Evolutionary conservation across 2,113 vertebrate genomes (phyloP).

Genomic region (Rhinichthys klamathensis): DNA sequence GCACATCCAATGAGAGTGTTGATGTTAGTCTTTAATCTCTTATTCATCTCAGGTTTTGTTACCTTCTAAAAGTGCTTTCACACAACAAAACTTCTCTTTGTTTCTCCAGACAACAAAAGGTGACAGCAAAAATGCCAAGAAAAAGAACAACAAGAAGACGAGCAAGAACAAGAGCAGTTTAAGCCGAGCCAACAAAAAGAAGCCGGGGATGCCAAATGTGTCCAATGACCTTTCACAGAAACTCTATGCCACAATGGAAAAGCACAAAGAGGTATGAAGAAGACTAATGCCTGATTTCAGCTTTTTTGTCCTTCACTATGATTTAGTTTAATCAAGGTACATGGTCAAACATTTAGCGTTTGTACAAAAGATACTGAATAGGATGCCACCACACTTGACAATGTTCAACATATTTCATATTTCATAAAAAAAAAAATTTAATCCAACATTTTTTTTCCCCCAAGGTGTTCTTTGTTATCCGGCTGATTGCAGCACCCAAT

Average conservation of each 20-base stretch:
- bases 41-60: neutral
- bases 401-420: too few relatives aligned
- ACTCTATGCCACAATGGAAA: conserved; percentile 98
- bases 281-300: neutral
- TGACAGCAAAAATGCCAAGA: conserved; percentile 98
- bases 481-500: conserved; percentile 89
- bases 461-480: conserved; percentile 98
- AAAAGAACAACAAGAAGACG: conserved; percentile 99
- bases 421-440: too few relatives aligned
- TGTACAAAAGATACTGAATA: too few relatives aligned
- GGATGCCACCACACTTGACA: too few relatives aligned
- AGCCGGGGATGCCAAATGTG: conserved; percentile 96
- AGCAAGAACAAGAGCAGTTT: conserved; percentile 99
- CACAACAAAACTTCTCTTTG: neutral
- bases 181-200: conserved; percentile 96
- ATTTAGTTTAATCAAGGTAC: neutral
- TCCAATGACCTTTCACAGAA: conserved; percentile 98
- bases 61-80: neutral
- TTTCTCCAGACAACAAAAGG: conserved; percentile 87
- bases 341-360: neutral
- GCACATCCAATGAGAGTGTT: conserved; percentile 94
- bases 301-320: neutral
- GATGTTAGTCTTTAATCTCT: conserved; percentile 81
- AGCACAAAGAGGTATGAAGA: conserved; percentile 92
- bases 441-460: neutral